Percentiles rank a stretch among this genome's conserved stretches.
These are phyloP conservation scores for Camponotus fellah DNA, from an alignment of 2,888 invertebrate species.

Conservation along the genomic window DNA sequence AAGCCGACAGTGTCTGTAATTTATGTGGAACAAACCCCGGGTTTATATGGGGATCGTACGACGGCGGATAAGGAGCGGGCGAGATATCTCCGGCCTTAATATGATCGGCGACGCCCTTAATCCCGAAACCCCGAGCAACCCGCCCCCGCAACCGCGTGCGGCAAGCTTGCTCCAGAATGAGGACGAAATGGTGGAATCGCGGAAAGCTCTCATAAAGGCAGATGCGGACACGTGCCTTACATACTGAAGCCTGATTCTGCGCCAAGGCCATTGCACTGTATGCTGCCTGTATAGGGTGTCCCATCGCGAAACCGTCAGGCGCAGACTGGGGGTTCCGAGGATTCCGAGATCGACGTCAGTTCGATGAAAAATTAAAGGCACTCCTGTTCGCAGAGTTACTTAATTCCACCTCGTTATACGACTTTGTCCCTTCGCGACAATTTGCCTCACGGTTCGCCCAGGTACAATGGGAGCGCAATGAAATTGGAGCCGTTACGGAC, in stretches of 20 bases:
- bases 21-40: conserved; percentile 75
- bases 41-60: conserved; percentile 61
- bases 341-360: not conserved
- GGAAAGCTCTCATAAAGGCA: conserved; percentile 84
- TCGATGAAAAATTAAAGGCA: conserved; percentile 6
- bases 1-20: conserved; percentile 66
- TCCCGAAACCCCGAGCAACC: conserved; percentile 75
- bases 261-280: conserved; percentile 70
- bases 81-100: conserved; percentile 80
- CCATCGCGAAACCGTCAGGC: conserved; percentile 56
- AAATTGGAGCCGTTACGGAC: conserved; percentile 12
- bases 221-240: conserved; percentile 85
- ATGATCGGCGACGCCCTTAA: conserved; percentile 81
- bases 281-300: conserved; percentile 66
- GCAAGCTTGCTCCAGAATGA: conserved; percentile 80
- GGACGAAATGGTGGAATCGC: conserved; percentile 83
- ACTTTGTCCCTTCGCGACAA: not conserved
- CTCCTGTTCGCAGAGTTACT: not conserved
- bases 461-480: not conserved
- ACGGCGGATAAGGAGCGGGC: conserved; percentile 70
- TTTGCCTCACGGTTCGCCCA: not conserved
- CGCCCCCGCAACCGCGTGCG: conserved; percentile 57
- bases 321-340: not conserved
- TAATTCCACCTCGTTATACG: not conserved
- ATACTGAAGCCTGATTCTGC: conserved; percentile 79